Evolutionary conservation across 2,888 invertebrate species (phyloP), one percentile per base, ranked within the genome.

Genomic region (Diarsia dahlii): DNA sequence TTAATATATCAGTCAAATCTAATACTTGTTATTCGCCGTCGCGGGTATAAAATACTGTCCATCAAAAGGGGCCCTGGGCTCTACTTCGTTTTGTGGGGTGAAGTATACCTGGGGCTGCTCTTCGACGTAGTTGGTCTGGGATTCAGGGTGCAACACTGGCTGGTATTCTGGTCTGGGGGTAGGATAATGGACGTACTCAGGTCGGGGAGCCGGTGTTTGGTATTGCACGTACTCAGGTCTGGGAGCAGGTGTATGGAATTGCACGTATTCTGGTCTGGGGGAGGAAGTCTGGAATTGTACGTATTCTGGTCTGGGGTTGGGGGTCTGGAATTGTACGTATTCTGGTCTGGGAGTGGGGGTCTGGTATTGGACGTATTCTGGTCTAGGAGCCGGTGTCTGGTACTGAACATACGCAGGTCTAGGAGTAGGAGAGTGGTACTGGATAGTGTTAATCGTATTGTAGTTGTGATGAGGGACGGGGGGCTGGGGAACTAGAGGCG

Each of bases 1-100:
- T 63, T 39, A 28, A 3, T n/a, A 10, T 67, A 76, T 52, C 23
- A 73, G 34, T 75, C 64, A 74, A 71, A 64, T 71, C 73, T 73
- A 86, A 70, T 84, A 81, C 63, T 88, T 73, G 63, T 66, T 64
- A 67, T 77, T 88, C 50, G n/a, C 56, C 34, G 69, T 60, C 58
- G 90, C 90, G 2, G 95, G 95, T 81, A 90, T 84, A 81, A 95
- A 95, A 87, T 92, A 95, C 74, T 93, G 91, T 50, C 93, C 94
- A n/a, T 83, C 82, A 71, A 92, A 90, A 28, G 74, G 75, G 0
- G 78, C 34, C 48, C 78, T 87, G 9, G 87, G 74, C 39, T 87
- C 74, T 45, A 93, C 86, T 76, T 91, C 90, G 75, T 92, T 94
- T 58, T 89, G 91, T 3, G 95, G 94, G 12, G 91, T 93, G 73